Evolutionary conservation across 2,797 vertebrate species (phyloP).

Genomic region (Pangasius larnaudii): DNA sequence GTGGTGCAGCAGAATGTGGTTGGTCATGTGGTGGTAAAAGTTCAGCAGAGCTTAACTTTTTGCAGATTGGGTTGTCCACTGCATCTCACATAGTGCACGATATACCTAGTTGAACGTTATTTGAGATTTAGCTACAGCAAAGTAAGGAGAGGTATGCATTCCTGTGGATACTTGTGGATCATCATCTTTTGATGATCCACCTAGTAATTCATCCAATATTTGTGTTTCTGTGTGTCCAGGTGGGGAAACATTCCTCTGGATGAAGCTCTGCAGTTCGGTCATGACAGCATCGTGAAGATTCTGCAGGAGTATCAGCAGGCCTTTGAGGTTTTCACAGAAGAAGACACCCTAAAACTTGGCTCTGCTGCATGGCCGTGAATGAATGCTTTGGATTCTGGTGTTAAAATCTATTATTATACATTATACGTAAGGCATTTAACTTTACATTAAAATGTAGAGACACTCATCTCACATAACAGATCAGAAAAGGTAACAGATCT

Average conservation of each 20-base stretch:
- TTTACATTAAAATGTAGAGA: background rate
- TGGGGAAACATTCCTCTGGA: conserved; percentile 86
- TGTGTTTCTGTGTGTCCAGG: conserved; percentile 61
- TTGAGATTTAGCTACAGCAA: background rate
- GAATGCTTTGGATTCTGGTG: background rate
- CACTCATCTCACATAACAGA: background rate
- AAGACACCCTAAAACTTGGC: conserved; percentile 61
- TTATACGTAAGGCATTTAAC: background rate
- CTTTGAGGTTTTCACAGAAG: conserved; percentile 58
- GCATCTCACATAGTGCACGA: background rate
- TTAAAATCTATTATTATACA: background rate
- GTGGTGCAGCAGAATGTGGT: background rate
- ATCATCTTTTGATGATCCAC: background rate
- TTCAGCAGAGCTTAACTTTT: background rate
- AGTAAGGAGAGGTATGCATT: no score
- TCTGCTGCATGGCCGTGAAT: conserved; percentile 30
- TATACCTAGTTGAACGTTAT: background rate
- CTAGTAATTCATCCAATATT: background rate
- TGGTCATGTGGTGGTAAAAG: background rate
- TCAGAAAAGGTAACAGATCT: background rate
- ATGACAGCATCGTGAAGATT: conserved; percentile 75
- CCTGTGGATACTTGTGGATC: background rate
- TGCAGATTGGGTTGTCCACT: background rate
- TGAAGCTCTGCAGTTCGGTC: conserved; percentile 83
- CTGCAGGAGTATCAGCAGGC: conserved; percentile 80